Evolutionary conservation across 2,113 vertebrate species (phyloP).

Genomic region (Nesogale talazaci): DNA sequence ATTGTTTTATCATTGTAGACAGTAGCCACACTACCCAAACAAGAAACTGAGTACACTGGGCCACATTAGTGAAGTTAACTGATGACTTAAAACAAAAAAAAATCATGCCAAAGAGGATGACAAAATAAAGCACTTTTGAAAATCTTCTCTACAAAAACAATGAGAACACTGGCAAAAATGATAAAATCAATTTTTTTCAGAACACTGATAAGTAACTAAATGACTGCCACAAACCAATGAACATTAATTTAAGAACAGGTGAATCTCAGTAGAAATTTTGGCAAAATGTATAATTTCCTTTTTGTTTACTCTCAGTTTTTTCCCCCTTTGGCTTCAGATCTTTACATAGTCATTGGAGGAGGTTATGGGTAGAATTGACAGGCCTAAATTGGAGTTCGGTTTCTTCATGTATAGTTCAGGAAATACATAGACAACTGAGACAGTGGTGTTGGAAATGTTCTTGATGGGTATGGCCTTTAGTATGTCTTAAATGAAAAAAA

Average conservation of each 20-base stretch:
- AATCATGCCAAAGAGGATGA: background rate
- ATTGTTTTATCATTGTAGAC: background rate
- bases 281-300: too few species aligned
- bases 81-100: background rate
- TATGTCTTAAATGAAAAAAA: too few species aligned
- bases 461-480: too few species aligned
- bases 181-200: background rate
- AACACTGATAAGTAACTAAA: background rate
- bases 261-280: background rate
- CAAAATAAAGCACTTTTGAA: conserved; percentile 2
- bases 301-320: too few species aligned
- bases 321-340: too few species aligned
- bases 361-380: too few species aligned
- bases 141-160: background rate
- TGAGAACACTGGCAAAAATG: background rate
- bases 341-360: too few species aligned
- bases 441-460: too few species aligned
- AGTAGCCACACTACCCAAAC: background rate
- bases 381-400: too few species aligned
- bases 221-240: background rate
- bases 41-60: background rate
- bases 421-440: too few species aligned
- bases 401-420: too few species aligned
- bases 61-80: background rate
- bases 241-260: conserved; percentile 5